Base-by-base conservation (phyloP, 2,113 vertebrate species). In the Eubucco bourcierii region DNA sequence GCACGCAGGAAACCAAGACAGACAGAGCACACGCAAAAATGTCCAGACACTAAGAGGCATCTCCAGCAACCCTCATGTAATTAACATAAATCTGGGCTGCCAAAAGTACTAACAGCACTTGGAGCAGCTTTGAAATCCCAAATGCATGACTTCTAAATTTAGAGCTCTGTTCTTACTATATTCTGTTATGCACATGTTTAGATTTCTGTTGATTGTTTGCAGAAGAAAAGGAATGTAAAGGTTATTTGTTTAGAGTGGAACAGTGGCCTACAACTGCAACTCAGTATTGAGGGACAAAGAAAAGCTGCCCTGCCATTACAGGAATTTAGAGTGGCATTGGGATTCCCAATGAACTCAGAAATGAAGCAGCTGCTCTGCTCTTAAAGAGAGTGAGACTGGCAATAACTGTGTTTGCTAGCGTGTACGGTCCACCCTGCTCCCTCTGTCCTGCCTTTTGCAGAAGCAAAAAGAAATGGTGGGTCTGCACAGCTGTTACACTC, bases 131-230 rank as follows among this genome's bases (percentile, higher is more conserved):
- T 96, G 94, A 96, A 96, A 95, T 95, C 94, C 91, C 93, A 90
- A 96, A 87, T 80, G 95, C 74, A 91, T 4, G 31, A 76, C 82
- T 95, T 92, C 94, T 96, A 96, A 93, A 96, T 95, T 94, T 96
- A 95, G 95, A 95, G n/a, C 91, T 86, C 91, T 88, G 47, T 91
- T 96, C 93, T 93, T 94, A 66, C 79, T 93, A 83, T 93, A 95
- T 96, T 95, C 95, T 96, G 96, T 88, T 95, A 84, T 88, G 87
- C 94, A 96, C 93, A 96, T 96, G 95, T 96, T 95, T 93, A 92
- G 94, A 83, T 95, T 90, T 92, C 93, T 96, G 82, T 91, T 88
- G 88, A 96, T 95, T 95, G 76, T 95, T 96, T 96, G 96, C 94
- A 96, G 93, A 92, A 91, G 91, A 93, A 92, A 94, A 95, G 12